A percentile compares a stretch with the other conserved stretches of the same genome.
These are phyloP conservation scores for Corbicula japonica DNA, from an alignment of 2,888 invertebrate species.

Conservation along the genomic window DNA sequence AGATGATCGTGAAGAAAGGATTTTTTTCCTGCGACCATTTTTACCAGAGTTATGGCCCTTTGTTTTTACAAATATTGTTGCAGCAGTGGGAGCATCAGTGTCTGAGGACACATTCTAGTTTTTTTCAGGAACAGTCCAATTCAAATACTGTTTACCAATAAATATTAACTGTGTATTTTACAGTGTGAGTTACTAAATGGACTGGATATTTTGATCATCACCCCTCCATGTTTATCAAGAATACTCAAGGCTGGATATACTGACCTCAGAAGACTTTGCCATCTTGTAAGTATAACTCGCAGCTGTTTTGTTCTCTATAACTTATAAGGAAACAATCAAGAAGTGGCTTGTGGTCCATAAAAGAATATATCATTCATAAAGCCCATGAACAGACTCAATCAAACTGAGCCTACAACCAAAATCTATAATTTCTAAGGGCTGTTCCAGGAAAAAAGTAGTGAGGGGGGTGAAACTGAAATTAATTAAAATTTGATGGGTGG, in stretches of 20 bases:
- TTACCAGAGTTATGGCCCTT: not conserved
- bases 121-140: not conserved
- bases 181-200: constrained; percentile 89
- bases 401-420: too few relatives aligned
- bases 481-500: too few relatives aligned
- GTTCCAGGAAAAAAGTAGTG: not conserved
- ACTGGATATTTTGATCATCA: constrained; percentile 91
- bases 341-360: not conserved
- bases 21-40: not conserved
- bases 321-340: not conserved
- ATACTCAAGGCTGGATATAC: constrained; percentile 88
- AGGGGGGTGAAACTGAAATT: not conserved
- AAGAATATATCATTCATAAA: not conserved
- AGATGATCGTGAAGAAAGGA: not conserved
- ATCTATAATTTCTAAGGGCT: not conserved
- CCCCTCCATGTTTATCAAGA: constrained; percentile 89
- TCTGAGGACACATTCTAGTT: not conserved
- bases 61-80: not conserved
- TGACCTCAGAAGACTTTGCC: constrained; percentile 89
- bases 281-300: constrained; percentile 87
- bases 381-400: too few relatives aligned
- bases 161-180: constrained; percentile 19
- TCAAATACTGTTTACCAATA: not conserved
- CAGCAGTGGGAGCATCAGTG: not conserved
- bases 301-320: not conserved